Base-by-base conservation (phyloP, 2,113 vertebrate genomes). In the Ifrita kowaldi region DNA sequence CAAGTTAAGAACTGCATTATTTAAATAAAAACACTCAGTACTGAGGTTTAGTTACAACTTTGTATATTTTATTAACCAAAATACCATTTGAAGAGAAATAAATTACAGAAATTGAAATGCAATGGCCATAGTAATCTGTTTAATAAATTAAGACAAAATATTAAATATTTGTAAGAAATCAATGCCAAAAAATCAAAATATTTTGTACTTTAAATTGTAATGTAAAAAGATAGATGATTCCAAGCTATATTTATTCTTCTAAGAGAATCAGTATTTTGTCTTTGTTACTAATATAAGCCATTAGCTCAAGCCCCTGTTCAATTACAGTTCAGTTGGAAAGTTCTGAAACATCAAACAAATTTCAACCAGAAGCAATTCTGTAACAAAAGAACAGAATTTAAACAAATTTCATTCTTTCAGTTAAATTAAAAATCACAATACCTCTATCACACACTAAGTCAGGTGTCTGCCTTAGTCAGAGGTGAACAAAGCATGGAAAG, bases 61-160 rank as follows among this genome's bases (percentile, higher is more conserved):
- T 15, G 4, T 52, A 5, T 50, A 42, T 89, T 96, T 95, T 84
- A 96, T 90, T 95, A 93, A 80, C 10, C 39, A 86, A 95, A 93
- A 80, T 80, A 88, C 4, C 44, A 60, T 32, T 9, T 77, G 57
- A 88, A 86, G 39, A 70, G 7, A 90, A 94, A 93, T 71, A 93
- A 91, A 85, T 94, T 88, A 93, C 75, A 90, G 79, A 84, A 44
- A 78, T 41, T 70, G 21, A 88, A 94, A 94, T 77, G 39, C 65
- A 75, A 39, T 67, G 11, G 23, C 28, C 7, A 27, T 3, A 7
- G n/a, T 16, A 65, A 87, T 71, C 28, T 24, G 12, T 77, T 90
- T n/a, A 84, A 91, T 44, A 82, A 86, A 55, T 70, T 75, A 82
- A 35, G 26, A 52, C 19, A 94, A 93, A 95, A 69, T 67, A 65